These are phyloP conservation scores for Protaetia brevitarsis DNA, from an alignment of 1,140 invertebrate species.

Conservation along the genomic window DNA sequence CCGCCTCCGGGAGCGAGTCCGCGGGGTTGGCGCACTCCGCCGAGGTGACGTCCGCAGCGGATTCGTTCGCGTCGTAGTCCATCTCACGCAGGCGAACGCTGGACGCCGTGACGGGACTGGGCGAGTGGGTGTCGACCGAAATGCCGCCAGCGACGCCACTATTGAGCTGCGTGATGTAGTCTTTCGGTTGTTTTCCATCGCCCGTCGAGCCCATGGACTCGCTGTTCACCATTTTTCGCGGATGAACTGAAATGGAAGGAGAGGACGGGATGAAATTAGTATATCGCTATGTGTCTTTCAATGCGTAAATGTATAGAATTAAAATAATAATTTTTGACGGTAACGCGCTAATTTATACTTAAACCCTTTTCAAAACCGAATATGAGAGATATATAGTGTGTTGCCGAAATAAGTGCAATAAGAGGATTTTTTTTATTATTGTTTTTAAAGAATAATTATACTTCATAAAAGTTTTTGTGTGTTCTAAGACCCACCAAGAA, in stretches of 20 bases:
- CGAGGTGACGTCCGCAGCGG: conserved; percentile 27
- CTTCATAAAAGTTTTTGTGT: too few relatives aligned
- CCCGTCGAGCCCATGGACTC: conserved; percentile 37
- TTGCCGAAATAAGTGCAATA: too few relatives aligned
- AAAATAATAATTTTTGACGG: too few relatives aligned
- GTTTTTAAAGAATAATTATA: too few relatives aligned
- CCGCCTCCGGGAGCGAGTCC: conserved; percentile 31
- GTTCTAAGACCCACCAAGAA: too few relatives aligned
- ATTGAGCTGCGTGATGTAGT: conserved; percentile 32
- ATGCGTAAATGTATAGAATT: too few relatives aligned
- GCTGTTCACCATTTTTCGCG: conserved; percentile 43
- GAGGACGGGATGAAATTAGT: too few relatives aligned
- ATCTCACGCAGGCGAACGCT: conserved; percentile 30
- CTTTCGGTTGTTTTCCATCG: conserved; percentile 38
- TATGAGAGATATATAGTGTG: too few relatives aligned
- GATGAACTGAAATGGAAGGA: not conserved
- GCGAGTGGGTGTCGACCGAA: conserved; percentile 27
- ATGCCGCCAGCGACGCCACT: conserved; percentile 4
- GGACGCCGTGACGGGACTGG: conserved; percentile 30
- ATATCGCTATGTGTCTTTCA: too few relatives aligned
- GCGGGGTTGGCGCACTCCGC: conserved; percentile 21
- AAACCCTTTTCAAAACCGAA: too few relatives aligned
- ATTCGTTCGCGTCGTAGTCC: conserved; percentile 30
- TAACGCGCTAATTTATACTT: too few relatives aligned
- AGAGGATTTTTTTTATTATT: too few relatives aligned